Percentiles rank a stretch among this genome's conserved stretches.
Conservation (phyloP, 1,140 invertebrate genomes). For the Agraylea sexmaculata region DNA sequence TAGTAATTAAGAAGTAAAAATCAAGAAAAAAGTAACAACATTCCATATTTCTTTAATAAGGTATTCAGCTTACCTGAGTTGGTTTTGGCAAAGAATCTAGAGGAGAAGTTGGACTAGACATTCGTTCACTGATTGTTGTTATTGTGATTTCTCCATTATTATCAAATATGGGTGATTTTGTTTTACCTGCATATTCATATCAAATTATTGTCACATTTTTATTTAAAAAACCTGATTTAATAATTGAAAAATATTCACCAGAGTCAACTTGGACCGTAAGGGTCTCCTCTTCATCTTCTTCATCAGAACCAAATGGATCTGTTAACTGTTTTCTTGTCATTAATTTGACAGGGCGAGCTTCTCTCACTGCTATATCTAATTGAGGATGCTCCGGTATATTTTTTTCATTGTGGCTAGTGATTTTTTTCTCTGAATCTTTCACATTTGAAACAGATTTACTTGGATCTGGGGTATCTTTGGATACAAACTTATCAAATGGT, state of each 20-base stretch:
- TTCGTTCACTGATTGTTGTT: slow-evolving; percentile 8
- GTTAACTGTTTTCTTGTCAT: slow-evolving; percentile 80
- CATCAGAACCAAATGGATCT: slow-evolving; percentile 85
- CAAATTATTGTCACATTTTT: background rate
- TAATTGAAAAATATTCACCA: slow-evolving; percentile 3
- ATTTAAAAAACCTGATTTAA: background rate
- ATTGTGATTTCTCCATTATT: slow-evolving; percentile 10
- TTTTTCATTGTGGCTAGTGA: slow-evolving; percentile 20
- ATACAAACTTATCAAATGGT: slow-evolving; percentile 13
- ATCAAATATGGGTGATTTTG: slow-evolving; percentile 12
- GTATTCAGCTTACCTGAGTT: slow-evolving; percentile 26
- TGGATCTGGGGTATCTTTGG: slow-evolving; percentile 1
- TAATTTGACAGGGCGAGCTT: slow-evolving; percentile 35
- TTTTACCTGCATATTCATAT: slow-evolving; percentile 12
- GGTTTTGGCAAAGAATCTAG: slow-evolving; percentile 25
- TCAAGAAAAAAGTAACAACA: slow-evolving; percentile 13
- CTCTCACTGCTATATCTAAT: slow-evolving; percentile 12
- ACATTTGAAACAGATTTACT: background rate
- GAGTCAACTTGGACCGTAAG: slow-evolving; percentile 12
- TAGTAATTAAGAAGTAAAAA: slow-evolving; percentile 7
- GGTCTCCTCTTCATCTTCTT: slow-evolving; percentile 59
- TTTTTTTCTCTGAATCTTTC: slow-evolving; percentile 10
- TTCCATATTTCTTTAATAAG: slow-evolving; percentile 3
- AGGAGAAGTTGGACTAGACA: slow-evolving; percentile 1
- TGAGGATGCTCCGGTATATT: slow-evolving; percentile 8